Percentiles rank a stretch among this genome's conserved stretches.
These are phyloP conservation scores for Phalacrocorax carbo DNA, from an alignment of 2,113 vertebrate genomes.

Conservation along the genomic window DNA sequence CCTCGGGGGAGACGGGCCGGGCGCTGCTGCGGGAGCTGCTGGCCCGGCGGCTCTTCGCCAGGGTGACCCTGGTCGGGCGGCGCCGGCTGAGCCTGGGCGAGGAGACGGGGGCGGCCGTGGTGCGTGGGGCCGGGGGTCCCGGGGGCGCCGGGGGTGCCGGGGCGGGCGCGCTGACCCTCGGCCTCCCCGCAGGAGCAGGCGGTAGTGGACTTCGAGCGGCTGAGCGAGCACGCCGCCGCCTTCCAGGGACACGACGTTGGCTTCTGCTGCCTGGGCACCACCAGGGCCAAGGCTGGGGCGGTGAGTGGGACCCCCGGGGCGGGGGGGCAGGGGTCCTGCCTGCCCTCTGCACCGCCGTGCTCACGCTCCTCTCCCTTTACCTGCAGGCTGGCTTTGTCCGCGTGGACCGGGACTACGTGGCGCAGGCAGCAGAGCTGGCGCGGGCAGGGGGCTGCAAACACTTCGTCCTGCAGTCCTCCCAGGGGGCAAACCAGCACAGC, in stretches of 20 bases:
- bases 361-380: not conserved
- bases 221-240: slow-evolving; percentile 79
- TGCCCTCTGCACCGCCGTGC: fast-evolving
- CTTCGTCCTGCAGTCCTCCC: slow-evolving; percentile 87
- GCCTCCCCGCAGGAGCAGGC: slow-evolving; percentile 67
- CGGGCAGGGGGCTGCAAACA: slow-evolving; percentile 88
- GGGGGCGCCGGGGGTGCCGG: not conserved
- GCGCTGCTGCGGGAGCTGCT: too few relatives aligned
- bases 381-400: slow-evolving; percentile 86
- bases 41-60: too few relatives aligned
- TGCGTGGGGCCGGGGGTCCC: slow-evolving; percentile 35
- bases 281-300: slow-evolving; percentile 82
- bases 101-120: slow-evolving; percentile 54
- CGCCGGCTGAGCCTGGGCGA: too few relatives aligned
- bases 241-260: slow-evolving; percentile 80
- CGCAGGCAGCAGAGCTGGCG: slow-evolving; percentile 87
- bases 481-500: slow-evolving; percentile 83
- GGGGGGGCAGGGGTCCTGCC: too few relatives aligned
- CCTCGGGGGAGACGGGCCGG: too few relatives aligned
- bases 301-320: slow-evolving; percentile 68
- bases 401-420: slow-evolving; percentile 91
- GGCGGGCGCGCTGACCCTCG: not conserved
- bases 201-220: slow-evolving; percentile 77
- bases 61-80: too few relatives aligned
- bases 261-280: slow-evolving; percentile 69